Percentiles rank a stretch among this genome's conserved stretches.
phyloP scores from a whole-genome alignment of 2,888 invertebrate species.

The Platycheirus albimanus region DNA sequence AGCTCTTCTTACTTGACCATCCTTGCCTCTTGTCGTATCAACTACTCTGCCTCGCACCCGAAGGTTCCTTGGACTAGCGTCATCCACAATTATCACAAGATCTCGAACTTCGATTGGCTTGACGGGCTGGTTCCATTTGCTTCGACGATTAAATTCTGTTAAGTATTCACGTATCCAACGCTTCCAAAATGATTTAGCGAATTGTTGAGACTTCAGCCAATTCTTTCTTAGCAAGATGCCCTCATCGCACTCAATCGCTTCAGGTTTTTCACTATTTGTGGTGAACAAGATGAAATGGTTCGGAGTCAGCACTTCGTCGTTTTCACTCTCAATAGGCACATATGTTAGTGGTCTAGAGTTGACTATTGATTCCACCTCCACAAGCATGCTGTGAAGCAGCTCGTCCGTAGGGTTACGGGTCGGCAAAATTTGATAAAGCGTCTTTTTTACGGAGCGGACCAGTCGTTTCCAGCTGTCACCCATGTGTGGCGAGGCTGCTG shows the following conservation, averaged over 20 bases:
- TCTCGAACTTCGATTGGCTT: no score
- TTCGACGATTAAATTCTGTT: no score
- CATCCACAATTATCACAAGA: no score
- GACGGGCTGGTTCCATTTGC: no score
- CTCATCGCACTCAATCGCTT: background rate
- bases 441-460: background rate
- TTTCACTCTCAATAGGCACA: background rate
- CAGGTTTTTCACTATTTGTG: background rate
- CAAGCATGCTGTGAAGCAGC: background rate
- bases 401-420: background rate
- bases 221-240: background rate
- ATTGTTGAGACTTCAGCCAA: background rate
- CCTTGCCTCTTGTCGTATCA: no score
- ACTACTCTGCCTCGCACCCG: no score
- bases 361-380: background rate
- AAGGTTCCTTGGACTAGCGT: no score
- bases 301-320: background rate
- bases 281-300: background rate
- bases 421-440: background rate
- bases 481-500: no score
- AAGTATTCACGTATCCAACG: background rate
- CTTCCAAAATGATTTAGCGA: background rate
- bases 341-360: constrained; percentile 1
- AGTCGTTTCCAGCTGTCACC: background rate
- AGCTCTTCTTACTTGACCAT: no score